These are phyloP conservation scores for Hippocampus comes DNA, from an alignment of 2,113 vertebrate species.

Conservation along the genomic window DNA sequence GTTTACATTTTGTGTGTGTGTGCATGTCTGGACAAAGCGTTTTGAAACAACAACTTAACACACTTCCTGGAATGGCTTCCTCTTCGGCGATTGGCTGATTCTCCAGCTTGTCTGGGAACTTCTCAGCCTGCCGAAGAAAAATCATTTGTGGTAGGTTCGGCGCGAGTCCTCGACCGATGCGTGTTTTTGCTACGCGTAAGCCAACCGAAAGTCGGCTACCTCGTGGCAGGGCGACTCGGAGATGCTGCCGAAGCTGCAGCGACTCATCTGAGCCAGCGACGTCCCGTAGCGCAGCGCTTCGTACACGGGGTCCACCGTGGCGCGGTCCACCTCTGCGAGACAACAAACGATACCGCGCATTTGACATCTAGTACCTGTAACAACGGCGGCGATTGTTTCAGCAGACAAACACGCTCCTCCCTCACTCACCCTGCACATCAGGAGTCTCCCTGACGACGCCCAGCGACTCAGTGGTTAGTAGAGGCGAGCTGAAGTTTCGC, in stretches of 20 bases:
- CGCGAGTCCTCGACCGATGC: too few relatives aligned
- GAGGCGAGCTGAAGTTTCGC: conserved; percentile 87
- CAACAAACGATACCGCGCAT: conserved; percentile 16
- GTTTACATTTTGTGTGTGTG: background rate
- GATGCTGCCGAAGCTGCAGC: conserved; percentile 81
- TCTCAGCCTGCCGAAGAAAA: conserved; percentile 52
- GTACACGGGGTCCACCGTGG: conserved; percentile 80
- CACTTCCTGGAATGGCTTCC: conserved; percentile 57
- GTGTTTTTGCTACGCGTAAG: too few relatives aligned
- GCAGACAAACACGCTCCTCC: conserved; percentile 6
- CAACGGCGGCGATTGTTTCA: background rate
- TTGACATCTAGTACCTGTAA: conserved; percentile 23
- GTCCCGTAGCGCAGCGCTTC: conserved; percentile 87
- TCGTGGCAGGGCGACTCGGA: conserved; percentile 79
- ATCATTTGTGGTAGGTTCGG: background rate
- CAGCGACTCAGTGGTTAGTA: conserved; percentile 77
- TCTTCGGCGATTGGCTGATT: conserved; percentile 76
- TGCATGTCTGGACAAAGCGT: too few relatives aligned
- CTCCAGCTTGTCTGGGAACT: conserved; percentile 71
- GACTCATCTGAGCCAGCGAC: conserved; percentile 83
- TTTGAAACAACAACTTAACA: conserved; percentile 35
- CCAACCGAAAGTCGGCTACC: conserved; percentile 32
- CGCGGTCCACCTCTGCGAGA: conserved; percentile 55
- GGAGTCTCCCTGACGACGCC: conserved; percentile 74
- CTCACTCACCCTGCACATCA: conserved; percentile 67